Base-by-base conservation (phyloP, 2,113 vertebrate species). In the Misgurnus mizolepis region DNA sequence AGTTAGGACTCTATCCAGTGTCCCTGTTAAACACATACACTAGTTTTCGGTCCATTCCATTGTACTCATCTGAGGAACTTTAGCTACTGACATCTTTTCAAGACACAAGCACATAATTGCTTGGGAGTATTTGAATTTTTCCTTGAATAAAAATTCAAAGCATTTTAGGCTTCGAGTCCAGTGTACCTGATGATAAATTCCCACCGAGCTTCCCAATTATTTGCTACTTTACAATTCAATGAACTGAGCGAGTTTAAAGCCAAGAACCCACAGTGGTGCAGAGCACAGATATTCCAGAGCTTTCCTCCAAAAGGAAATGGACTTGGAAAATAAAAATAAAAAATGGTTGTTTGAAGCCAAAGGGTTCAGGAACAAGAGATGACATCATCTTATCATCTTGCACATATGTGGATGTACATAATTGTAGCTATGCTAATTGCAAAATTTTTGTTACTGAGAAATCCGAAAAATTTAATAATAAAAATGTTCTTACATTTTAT, bases 11-110 rank as follows among this genome's bases (percentile, higher is more conserved):
- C 66, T 34, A 72, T 70, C 76, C 82, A 81, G 67, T 39, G 66
- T 68, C 71, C 88, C 90, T 91, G 90, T 74, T 88, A 91, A 92
- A 92, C 40, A 75, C 81, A 90, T 91, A 82, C 60, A 87, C 50
- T 80, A 85, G 18, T 40, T 73, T 72, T 81, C 78, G 76, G 71
- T 88, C 86, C 10, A 47, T 10, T 88, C 89, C 77, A 34, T 82
- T 90, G 71, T 14, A 55, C 70, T 84, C 81, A 73, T 86, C 86
- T 86, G 88, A 81, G 90, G 89, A 89, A 87, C 82, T 84, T 82
- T 55, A 82, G n/a, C 7, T 17, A 41, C 81, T 90, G 88, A 91
- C 77, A 53, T 83, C 84, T 91, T 91, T 90, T 80, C 88, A 91
- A 90, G 88, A 85, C 78, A 84, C 83, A 74, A 83, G 82, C 66